A percentile compares a stretch with the other conserved stretches of the same genome.
Conservation (phyloP, 2,888 invertebrate genomes). For the Acanthoscelides obtectus region DNA sequence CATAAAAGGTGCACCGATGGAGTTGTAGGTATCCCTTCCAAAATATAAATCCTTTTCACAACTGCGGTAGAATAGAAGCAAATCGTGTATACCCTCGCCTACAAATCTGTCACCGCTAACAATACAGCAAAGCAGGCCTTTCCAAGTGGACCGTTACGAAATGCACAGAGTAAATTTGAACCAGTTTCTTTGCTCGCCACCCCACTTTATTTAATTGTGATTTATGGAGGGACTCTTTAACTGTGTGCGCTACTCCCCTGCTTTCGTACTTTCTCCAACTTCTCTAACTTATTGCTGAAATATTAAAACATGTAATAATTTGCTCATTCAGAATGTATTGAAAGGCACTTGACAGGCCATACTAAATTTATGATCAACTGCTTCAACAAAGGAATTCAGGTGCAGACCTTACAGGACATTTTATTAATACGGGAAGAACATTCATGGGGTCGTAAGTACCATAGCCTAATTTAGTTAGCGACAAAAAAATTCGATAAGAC, state of each 20-base stretch:
- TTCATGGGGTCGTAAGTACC: too few species aligned
- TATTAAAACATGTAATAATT: background rate
- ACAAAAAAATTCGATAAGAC: too few species aligned
- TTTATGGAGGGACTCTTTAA: slow-evolving; percentile 28
- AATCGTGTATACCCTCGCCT: slow-evolving; percentile 9
- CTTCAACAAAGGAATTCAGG: too few species aligned
- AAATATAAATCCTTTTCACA: background rate
- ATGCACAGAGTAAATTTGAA: slow-evolving; percentile 27
- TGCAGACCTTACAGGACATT: too few species aligned
- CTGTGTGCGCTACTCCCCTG: slow-evolving; percentile 5
- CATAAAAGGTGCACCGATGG: background rate
- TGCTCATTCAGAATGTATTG: too few species aligned
- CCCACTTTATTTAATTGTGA: slow-evolving; percentile 35
- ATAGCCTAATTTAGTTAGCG: too few species aligned
- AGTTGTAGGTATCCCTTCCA: background rate
- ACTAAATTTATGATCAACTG: too few species aligned
- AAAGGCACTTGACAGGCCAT: too few species aligned
- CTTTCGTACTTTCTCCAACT: background rate
- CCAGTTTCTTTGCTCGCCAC: slow-evolving; percentile 28
- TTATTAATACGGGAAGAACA: too few species aligned
- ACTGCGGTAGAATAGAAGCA: background rate
- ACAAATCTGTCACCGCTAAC: slow-evolving; percentile 33
- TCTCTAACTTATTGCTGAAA: background rate
- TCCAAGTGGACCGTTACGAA: slow-evolving; percentile 31
- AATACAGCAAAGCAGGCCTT: slow-evolving; percentile 27